These are phyloP conservation scores for Plectrocnemia conspersa DNA, from an alignment of 1,140 invertebrate species.

Conservation along the genomic window DNA sequence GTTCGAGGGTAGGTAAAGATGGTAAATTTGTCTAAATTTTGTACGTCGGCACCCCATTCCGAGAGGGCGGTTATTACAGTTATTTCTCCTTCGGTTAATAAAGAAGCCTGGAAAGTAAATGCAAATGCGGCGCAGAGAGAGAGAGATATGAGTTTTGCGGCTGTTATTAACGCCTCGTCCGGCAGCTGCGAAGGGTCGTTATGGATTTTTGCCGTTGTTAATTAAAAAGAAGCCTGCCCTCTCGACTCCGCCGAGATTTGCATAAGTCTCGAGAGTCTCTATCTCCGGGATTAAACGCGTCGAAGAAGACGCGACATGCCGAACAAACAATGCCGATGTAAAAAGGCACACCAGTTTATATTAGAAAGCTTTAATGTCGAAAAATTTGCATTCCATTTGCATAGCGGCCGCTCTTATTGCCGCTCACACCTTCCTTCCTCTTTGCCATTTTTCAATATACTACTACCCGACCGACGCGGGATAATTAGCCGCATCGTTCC, in stretches of 20 bases:
- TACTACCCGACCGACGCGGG: too few relatives aligned
- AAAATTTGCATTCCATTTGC: slow-evolving; percentile 36
- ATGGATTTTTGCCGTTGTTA: slow-evolving; percentile 35
- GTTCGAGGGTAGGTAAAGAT: too few relatives aligned
- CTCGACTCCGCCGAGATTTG: slow-evolving; percentile 22
- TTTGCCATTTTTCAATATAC: neutral
- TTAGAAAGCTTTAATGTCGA: slow-evolving; percentile 36
- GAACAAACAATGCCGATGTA: slow-evolving; percentile 25
- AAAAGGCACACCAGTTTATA: slow-evolving; percentile 34
- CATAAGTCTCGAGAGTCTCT: slow-evolving; percentile 24
- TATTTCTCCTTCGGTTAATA: too few relatives aligned
- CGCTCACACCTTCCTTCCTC: neutral
- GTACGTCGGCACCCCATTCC: too few relatives aligned
- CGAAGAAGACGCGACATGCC: neutral
- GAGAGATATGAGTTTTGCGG: too few relatives aligned
- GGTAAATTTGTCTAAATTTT: too few relatives aligned
- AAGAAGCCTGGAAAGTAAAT: too few relatives aligned
- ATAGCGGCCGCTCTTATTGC: slow-evolving; percentile 35
- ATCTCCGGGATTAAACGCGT: neutral
- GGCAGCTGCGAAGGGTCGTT: slow-evolving; percentile 24
- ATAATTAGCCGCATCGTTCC: too few relatives aligned
- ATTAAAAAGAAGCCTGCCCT: slow-evolving; percentile 36
- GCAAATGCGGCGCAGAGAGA: too few relatives aligned
- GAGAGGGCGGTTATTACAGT: too few relatives aligned
- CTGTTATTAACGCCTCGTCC: slow-evolving; percentile 24